A percentile compares a stretch with the other conserved stretches of the same genome.
Conservation (phyloP, 2,113 vertebrate genomes). For the Sorex araneus region DNA sequence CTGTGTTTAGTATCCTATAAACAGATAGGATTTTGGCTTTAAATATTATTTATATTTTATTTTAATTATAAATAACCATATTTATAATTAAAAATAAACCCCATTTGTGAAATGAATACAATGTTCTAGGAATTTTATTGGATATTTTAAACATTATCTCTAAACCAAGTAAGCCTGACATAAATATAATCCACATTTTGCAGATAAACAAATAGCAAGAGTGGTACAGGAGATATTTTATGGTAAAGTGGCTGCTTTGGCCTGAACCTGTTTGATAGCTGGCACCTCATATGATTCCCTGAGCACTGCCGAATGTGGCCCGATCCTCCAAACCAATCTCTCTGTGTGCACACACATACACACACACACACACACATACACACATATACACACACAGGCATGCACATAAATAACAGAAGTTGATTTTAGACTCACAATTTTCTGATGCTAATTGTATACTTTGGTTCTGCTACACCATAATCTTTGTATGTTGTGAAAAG, state of each 20-base stretch:
- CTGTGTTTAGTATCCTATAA: neutral
- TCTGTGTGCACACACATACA: no score
- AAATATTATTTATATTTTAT: constrained; percentile 40
- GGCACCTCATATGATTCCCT: no score
- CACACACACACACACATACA: no score
- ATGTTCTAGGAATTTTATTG: neutral
- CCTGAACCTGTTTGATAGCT: no score
- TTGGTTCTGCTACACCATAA: neutral
- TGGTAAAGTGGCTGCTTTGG: no score
- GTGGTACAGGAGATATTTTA: no score
- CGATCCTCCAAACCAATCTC: no score
- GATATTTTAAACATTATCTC: neutral
- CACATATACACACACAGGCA: no score
- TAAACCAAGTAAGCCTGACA: neutral
- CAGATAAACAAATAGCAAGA: neutral
- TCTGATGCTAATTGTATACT: neutral
- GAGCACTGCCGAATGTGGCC: no score
- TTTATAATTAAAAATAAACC: constrained; percentile 24
- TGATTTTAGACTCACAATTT: neutral
- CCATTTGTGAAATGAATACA: neutral
- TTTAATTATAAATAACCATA: no score
- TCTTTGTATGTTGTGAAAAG: no score
- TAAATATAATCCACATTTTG: neutral
- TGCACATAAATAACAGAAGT: neutral
- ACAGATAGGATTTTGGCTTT: neutral